Evolutionary conservation across 2,113 vertebrate genomes (phyloP), one percentile per base, ranked within the genome.

Genomic region (Cettia cetti): DNA sequence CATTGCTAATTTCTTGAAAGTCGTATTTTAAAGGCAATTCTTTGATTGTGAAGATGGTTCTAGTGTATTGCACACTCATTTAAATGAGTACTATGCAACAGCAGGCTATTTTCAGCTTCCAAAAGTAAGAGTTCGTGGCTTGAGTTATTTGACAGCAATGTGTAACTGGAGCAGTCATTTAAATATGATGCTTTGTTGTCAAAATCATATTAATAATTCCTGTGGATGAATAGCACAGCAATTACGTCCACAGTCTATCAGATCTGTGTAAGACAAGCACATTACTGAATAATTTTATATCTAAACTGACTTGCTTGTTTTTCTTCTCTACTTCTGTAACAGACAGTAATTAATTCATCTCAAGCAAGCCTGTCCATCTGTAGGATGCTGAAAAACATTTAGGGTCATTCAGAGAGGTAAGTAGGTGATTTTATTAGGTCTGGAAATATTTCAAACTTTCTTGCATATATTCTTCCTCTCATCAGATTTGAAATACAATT

Each of bases 331-430:
- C 53, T 88, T 86, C 65, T 82, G 13, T 61, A 94, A 89, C 61
- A 96, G 89, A 95, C 94, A 96, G 91, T 57, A 96, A 97, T 97
- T 94, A 95, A 95, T 94, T 95, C 86, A 84, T 95, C 86, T 90
- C 74, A 65, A 83, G 77, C 74, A 96, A 95, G 81, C 53, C 70
- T 82, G 89, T 91, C 95, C 92, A 92, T 96, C 94, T 96, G 92
- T 42, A 91, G 79, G 83, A 95, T 72, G 72, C 65, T 92, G 91
- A 72, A 94, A 89, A 69, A 78, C 69, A 79, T 89, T 94, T 60
- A 82, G 78, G 89, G 57, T 77, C 74, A 75, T 56, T 94, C 95
- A 75, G 53, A 93, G 77, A 94, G 81, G 89, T 95, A 97, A 92
- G 69, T 5, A 95, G 86, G 91, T 95, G 89, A 94, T 89, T 96